Conservation (phyloP, 2,113 vertebrate species). For the Thalassarche chlororhynchos region DNA sequence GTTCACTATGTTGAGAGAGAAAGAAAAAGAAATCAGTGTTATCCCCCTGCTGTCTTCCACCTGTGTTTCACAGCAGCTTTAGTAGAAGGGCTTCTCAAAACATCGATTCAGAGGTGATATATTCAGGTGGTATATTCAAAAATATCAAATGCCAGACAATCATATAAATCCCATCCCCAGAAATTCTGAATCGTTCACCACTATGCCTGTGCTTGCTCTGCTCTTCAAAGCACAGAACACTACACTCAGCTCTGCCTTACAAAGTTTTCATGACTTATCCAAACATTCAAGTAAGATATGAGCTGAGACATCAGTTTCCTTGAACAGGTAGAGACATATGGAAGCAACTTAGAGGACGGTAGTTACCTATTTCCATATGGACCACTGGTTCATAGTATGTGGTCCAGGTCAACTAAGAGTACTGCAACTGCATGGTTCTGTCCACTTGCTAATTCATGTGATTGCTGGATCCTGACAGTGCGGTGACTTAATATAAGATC, state of each 20-base stretch:
- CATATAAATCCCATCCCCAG: not conserved
- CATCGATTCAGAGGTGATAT: accelerated
- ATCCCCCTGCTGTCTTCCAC: not conserved
- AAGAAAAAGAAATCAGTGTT: not conserved
- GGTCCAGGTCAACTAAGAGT: not conserved
- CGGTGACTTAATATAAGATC: not conserved
- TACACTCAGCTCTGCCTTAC: not conserved
- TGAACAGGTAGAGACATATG: not conserved
- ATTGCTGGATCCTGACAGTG: not conserved
- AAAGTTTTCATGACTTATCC: not conserved
- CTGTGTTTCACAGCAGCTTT: not conserved
- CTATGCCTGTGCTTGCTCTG: not conserved
- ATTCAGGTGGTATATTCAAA: not conserved
- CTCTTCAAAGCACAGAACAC: not conserved
- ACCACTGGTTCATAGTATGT: not conserved
- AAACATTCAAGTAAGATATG: accelerated
- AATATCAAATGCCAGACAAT: not conserved
- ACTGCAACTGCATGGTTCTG: not conserved
- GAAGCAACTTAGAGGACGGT: not conserved
- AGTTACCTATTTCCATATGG: not conserved
- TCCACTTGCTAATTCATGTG: not conserved
- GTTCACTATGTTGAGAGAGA: not conserved
- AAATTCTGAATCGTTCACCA: not conserved
- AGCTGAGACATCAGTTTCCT: not conserved
- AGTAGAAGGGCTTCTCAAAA: not conserved